These are phyloP conservation scores for Myotis lucifugus DNA, from an alignment of 2,113 vertebrate species.

Conservation along the genomic window DNA sequence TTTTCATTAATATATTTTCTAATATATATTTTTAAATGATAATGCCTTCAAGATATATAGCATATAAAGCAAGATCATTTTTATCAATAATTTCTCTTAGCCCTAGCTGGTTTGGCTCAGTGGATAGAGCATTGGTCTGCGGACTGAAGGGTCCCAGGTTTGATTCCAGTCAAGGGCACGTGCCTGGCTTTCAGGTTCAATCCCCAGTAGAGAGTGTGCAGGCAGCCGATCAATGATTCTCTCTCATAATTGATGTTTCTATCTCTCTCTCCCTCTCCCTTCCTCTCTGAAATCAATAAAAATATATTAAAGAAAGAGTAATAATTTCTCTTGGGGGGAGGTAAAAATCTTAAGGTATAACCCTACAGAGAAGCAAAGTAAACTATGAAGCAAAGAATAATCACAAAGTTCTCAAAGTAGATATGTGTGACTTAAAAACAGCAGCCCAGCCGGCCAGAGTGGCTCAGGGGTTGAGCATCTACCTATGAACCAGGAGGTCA, in stretches of 20 bases:
- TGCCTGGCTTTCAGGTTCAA: no score
- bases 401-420: not conserved
- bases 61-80: slow-evolving; percentile 22
- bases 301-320: not conserved
- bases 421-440: slow-evolving; percentile 39
- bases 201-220: no score
- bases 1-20: not conserved
- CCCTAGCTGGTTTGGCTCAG: no score
- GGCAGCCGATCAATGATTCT: no score
- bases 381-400: not conserved
- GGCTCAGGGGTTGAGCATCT: no score
- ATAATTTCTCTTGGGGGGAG: not conserved
- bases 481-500: no score
- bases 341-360: not conserved
- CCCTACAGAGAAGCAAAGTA: not conserved
- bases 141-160: no score
- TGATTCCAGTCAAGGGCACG: no score
- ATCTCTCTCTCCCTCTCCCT: no score
- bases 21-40: not conserved
- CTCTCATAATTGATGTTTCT: no score
- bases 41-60: not conserved
- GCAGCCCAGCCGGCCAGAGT: not conserved
- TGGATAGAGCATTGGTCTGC: no score
- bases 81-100: slow-evolving; percentile 22
- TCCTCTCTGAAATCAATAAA: no score